Evolutionary conservation across 2,797 vertebrate species (phyloP), one percentile per base, ranked within the genome.

Genomic region (Oreortyx pictus): DNA sequence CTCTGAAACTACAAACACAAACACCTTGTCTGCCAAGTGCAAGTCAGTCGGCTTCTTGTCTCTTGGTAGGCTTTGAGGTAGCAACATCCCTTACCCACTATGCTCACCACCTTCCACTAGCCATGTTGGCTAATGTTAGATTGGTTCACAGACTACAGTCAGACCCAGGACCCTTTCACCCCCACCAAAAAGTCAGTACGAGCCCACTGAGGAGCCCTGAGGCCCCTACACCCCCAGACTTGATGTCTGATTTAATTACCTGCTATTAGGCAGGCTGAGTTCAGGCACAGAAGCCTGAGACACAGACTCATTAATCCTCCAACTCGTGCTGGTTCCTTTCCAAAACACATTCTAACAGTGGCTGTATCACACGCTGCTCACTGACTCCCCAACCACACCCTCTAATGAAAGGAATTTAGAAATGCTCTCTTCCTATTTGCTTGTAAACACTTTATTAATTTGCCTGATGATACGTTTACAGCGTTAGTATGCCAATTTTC

Each of bases 401-500:
- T 87, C 78, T 66, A 71, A 62, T 9, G 47, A 60, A 85, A 91
- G 75, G 80, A 57, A 75, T 39, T 77, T 54, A 72, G 19, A 89
- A 80, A 39, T 24, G 46, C 31, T 68, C 39, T 54, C 60, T 67
- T 24, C 24, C 70, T 75, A 49, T 61, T 92, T 85, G 76, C 80
- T 85, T 83, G 91, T 81, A 91, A 96, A 91, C 79, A 81, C 83
- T 92, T 91, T 61, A 75, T 29, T 96, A 68, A 94, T 96, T 86
- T 70, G 72, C 90, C 89, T 85, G 91, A 80, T 75, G 73, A 82
- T 86, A 76, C 43, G 6, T 86, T 93, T 90, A 19, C 83, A 83
- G 73, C 47, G 47, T 71, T 31, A 44, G 65, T 88, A 88, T 57
- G 68, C 97, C 88, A n/a, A 41, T 88, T 91, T 95, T 46, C 84